phyloP scores from a whole-genome alignment of 2,113 vertebrate species.

The Notechis scutatus region DNA sequence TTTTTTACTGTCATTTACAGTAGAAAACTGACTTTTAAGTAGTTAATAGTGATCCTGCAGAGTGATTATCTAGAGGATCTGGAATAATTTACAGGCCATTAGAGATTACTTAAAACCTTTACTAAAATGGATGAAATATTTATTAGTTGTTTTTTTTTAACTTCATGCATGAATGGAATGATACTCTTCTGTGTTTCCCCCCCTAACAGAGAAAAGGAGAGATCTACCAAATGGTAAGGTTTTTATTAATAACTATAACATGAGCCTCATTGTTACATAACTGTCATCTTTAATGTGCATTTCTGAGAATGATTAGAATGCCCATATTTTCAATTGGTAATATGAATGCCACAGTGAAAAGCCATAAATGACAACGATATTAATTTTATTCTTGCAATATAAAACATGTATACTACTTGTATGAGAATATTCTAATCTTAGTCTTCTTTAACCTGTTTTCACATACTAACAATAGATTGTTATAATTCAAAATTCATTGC shows the following conservation, averaged over 20 bases:
- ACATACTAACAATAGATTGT: not conserved
- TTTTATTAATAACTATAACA: conserved; percentile 20
- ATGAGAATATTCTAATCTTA: not conserved
- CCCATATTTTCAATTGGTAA: not conserved
- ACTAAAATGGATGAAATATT: not conserved
- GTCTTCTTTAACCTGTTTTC: not conserved
- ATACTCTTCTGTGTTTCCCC: conserved; percentile 29
- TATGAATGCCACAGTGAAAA: not conserved
- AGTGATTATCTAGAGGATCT: not conserved
- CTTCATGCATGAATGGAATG: not conserved
- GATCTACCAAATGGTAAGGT: conserved; percentile 68
- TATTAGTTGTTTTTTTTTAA: not conserved
- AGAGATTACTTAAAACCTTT: not conserved
- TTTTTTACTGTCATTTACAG: not conserved
- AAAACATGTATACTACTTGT: not conserved
- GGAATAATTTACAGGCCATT: not conserved
- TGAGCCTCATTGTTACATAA: not conserved
- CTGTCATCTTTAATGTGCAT: not conserved
- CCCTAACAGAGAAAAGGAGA: conserved; percentile 67
- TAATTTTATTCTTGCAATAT: not conserved
- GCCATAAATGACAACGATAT: not conserved
- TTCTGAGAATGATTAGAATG: not conserved
- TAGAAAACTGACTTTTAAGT: not conserved
- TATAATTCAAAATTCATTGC: not conserved
- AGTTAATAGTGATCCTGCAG: not conserved